Conservation (phyloP, 2,888 invertebrate genomes). For the Hypselothyrea guttata region DNA sequence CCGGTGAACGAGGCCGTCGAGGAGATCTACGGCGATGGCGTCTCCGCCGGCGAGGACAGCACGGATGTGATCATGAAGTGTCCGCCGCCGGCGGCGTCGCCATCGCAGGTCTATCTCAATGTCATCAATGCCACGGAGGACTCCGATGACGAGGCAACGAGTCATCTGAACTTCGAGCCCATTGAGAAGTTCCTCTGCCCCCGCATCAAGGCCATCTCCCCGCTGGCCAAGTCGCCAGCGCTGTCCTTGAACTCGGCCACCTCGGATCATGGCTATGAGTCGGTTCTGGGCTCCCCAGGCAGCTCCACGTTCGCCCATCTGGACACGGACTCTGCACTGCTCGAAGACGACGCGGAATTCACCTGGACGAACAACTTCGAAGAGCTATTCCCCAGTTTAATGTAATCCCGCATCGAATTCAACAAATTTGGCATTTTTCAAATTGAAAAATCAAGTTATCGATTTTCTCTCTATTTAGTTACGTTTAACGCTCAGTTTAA, state of each 20-base stretch:
- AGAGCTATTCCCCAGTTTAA: constrained; percentile 89
- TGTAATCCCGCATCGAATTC: constrained; percentile 77
- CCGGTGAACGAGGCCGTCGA: constrained; percentile 83
- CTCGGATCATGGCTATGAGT: constrained; percentile 87
- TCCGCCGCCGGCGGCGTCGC: constrained; percentile 73
- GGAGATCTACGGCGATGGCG: constrained; percentile 82
- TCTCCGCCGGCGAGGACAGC: constrained; percentile 63
- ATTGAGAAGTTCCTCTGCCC: constrained; percentile 77
- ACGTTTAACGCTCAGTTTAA: constrained; percentile 34
- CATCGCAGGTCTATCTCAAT: constrained; percentile 77
- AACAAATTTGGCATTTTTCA: constrained; percentile 38
- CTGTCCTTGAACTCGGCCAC: constrained; percentile 76
- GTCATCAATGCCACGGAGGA: constrained; percentile 64
- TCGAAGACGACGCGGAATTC: constrained; percentile 82
- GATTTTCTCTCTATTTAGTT: constrained; percentile 42
- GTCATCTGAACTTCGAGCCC: constrained; percentile 73
- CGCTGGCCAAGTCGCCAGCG: constrained; percentile 76
- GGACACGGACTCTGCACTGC: constrained; percentile 40
- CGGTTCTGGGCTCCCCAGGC: constrained; percentile 85
- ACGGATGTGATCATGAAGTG: constrained; percentile 74
- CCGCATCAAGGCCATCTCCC: constrained; percentile 73
- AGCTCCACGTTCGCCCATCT: constrained; percentile 54
- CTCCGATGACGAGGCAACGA: constrained; percentile 66
- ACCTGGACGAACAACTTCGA: constrained; percentile 90
- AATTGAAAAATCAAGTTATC: constrained; percentile 47